phyloP scores from a whole-genome alignment of 2,888 invertebrate species.

The Epirrita christyi region DNA sequence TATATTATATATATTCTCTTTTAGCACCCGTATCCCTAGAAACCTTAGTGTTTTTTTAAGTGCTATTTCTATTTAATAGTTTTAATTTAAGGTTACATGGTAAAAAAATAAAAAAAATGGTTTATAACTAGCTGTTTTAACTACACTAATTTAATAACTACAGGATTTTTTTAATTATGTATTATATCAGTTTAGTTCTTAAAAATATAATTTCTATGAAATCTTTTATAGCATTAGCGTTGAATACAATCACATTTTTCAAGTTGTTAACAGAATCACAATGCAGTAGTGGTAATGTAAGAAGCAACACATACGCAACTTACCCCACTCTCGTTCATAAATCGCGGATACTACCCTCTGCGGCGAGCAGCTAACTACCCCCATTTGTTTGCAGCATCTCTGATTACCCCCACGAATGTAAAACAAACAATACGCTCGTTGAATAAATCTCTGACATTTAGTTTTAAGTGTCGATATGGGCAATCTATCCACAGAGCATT shows the following conservation, averaged over 20 bases:
- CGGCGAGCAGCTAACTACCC: constrained; percentile 75
- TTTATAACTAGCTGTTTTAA: background rate
- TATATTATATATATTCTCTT: too few relatives aligned
- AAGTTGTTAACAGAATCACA: background rate
- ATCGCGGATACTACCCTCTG: constrained; percentile 77
- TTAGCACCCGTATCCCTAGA: too few relatives aligned
- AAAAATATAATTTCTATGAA: too few relatives aligned
- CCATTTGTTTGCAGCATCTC: constrained; percentile 76
- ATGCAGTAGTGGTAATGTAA: constrained; percentile 25
- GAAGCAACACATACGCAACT: constrained; percentile 47
- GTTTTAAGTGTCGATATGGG: constrained; percentile 2
- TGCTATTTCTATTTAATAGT: too few relatives aligned
- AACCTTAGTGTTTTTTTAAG: too few relatives aligned
- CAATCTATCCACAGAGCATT: background rate
- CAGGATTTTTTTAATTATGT: too few relatives aligned
- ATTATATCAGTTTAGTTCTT: too few relatives aligned
- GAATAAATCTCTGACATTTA: constrained; percentile 20
- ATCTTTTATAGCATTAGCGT: too few relatives aligned
- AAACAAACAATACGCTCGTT: constrained; percentile 18
- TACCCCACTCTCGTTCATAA: constrained; percentile 63
- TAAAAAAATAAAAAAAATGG: too few relatives aligned
- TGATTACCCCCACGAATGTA: constrained; percentile 59
- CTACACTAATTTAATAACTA: background rate
- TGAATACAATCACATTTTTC: too few relatives aligned
- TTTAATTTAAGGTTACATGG: too few relatives aligned